Evolutionary conservation across 2,797 vertebrate genomes (phyloP).

Genomic region (Ibycter americanus): DNA sequence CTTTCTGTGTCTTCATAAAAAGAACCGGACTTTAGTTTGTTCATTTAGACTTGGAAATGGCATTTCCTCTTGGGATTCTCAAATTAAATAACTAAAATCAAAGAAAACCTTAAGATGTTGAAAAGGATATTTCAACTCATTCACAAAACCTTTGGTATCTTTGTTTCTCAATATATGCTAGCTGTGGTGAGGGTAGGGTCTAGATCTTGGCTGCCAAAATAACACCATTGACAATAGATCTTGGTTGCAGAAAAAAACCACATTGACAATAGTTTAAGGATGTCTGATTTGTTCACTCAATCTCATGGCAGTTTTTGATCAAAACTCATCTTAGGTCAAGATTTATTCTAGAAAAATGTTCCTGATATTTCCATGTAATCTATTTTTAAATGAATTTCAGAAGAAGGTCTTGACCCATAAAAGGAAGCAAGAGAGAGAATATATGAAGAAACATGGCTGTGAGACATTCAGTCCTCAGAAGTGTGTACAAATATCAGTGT

Average conservation of each 20-base stretch:
- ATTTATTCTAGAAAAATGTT: not conserved
- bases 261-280: not conserved
- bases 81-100: not conserved
- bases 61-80: not conserved
- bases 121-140: not conserved
- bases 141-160: not conserved
- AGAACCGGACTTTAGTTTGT: not conserved
- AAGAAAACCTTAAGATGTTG: not conserved
- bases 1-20: not conserved
- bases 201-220: not conserved
- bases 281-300: not conserved
- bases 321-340: not conserved
- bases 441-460: not conserved
- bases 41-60: not conserved
- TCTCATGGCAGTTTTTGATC: not conserved
- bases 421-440: not conserved
- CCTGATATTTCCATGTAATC: not conserved
- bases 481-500: not conserved
- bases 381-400: not conserved
- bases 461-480: not conserved
- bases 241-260: not conserved
- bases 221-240: not conserved
- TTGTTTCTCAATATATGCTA: not conserved
- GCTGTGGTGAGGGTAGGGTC: not conserved
- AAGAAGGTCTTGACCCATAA: not conserved